Percentiles rank a stretch among this genome's conserved stretches.
Evolutionary conservation across 2,888 invertebrate genomes (phyloP).

Genomic region (Oxytorus armatus): DNA sequence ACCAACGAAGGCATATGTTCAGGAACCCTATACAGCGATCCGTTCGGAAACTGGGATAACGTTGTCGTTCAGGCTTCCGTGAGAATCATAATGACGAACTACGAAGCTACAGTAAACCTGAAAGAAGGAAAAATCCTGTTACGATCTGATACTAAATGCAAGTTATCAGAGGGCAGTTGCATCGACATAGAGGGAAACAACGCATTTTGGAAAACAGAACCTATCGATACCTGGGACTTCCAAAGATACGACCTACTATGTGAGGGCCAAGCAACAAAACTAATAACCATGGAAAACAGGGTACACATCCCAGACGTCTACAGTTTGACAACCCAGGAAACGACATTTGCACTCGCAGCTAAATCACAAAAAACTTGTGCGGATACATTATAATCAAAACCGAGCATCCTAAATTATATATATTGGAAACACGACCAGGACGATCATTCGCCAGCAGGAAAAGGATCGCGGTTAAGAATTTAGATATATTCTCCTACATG

Average conservation of each 20-base stretch:
- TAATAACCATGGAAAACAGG: not conserved
- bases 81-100: conserved; percentile 17
- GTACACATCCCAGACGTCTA: not conserved
- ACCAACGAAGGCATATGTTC: conserved; percentile 26
- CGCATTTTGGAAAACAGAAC: conserved; percentile 53
- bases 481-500: not conserved
- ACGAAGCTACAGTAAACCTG: conserved; percentile 33
- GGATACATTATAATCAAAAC: not conserved
- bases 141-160: conserved; percentile 38
- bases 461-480: not conserved
- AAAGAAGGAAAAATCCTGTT: conserved; percentile 51
- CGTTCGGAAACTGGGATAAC: conserved; percentile 49
- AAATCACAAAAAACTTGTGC: not conserved
- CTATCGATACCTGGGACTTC: conserved; percentile 7
- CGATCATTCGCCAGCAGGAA: not conserved
- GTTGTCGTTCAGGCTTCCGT: conserved; percentile 27
- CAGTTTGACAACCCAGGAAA: not conserved
- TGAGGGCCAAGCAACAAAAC: not conserved
- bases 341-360: not conserved
- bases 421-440: not conserved
- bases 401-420: not conserved
- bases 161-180: conserved; percentile 28
- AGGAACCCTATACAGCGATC: conserved; percentile 38
- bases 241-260: not conserved
- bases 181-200: conserved; percentile 60